A percentile compares a stretch with the other conserved stretches of the same genome.
These are phyloP conservation scores for Cepaea hortensis DNA, from an alignment of 2,888 invertebrate genomes.

Conservation along the genomic window DNA sequence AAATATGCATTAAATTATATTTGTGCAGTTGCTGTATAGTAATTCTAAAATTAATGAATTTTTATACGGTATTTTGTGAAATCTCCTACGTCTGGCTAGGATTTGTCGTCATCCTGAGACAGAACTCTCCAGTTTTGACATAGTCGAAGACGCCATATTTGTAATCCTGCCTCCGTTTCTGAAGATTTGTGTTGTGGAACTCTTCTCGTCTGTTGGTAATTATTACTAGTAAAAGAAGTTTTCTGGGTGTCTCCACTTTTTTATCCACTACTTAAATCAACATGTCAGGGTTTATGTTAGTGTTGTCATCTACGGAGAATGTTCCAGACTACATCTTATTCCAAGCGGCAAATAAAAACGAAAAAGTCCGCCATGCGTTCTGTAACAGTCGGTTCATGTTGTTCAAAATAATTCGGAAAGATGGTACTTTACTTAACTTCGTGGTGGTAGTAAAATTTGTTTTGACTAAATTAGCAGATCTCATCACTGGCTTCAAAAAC, in stretches of 20 bases:
- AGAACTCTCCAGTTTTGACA: conserved; percentile 51
- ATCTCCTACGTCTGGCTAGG: neutral
- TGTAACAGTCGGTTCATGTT: too few species aligned
- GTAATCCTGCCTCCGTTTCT: conserved; percentile 52
- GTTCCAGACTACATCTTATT: too few species aligned
- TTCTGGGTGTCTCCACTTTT: neutral
- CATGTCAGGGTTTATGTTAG: too few species aligned
- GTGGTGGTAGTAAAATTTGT: too few species aligned
- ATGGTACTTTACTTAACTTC: too few species aligned
- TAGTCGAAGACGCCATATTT: conserved; percentile 50
- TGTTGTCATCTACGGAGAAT: too few species aligned
- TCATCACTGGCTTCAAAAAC: too few species aligned
- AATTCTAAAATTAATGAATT: neutral
- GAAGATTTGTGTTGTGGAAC: conserved; percentile 52
- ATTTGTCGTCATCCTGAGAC: conserved; percentile 13
- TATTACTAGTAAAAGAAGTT: neutral
- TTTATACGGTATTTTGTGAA: neutral
- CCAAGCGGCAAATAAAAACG: too few species aligned
- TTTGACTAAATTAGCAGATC: too few species aligned
- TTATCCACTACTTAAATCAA: neutral
- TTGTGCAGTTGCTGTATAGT: neutral
- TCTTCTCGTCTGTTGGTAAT: conserved; percentile 38
- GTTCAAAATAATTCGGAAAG: too few species aligned
- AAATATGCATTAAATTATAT: too few species aligned
- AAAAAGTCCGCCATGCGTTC: too few species aligned